phyloP scores from a whole-genome alignment of 2,113 vertebrate species.

The Furnarius figulus region DNA sequence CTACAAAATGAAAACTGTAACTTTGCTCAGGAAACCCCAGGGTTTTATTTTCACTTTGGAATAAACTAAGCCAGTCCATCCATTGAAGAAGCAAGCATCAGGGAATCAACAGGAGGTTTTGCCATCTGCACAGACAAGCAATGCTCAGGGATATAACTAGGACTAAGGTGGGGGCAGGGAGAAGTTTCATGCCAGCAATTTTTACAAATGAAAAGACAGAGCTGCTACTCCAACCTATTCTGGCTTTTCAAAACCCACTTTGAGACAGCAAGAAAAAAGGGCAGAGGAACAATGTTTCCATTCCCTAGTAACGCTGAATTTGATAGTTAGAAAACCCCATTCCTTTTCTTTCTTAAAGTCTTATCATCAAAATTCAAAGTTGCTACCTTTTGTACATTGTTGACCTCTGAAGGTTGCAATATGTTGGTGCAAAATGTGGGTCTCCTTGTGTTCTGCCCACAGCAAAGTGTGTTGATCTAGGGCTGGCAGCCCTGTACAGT shows the following conservation, averaged over 20 bases:
- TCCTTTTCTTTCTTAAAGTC: background rate
- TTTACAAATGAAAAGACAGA: background rate
- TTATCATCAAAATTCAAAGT: background rate
- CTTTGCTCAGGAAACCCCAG: background rate
- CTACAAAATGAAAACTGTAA: background rate
- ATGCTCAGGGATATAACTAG: background rate
- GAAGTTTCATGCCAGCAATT: background rate
- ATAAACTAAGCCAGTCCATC: background rate
- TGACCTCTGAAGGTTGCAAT: background rate
- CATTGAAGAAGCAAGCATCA: background rate
- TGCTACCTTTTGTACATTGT: background rate
- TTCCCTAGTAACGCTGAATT: background rate
- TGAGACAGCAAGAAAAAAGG: background rate
- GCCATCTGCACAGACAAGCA: background rate
- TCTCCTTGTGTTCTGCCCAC: background rate
- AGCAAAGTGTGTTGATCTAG: fast-evolving
- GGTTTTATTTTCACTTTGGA: background rate
- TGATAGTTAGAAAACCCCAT: background rate
- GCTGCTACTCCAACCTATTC: background rate
- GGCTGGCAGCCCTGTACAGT: background rate
- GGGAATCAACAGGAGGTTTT: background rate
- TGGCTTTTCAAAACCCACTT: background rate
- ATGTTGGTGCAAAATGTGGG: background rate
- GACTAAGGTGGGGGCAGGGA: background rate
- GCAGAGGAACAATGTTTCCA: background rate